phyloP scores from a whole-genome alignment of 1,140 invertebrate species.

The Drosophila rhopaloa region DNA sequence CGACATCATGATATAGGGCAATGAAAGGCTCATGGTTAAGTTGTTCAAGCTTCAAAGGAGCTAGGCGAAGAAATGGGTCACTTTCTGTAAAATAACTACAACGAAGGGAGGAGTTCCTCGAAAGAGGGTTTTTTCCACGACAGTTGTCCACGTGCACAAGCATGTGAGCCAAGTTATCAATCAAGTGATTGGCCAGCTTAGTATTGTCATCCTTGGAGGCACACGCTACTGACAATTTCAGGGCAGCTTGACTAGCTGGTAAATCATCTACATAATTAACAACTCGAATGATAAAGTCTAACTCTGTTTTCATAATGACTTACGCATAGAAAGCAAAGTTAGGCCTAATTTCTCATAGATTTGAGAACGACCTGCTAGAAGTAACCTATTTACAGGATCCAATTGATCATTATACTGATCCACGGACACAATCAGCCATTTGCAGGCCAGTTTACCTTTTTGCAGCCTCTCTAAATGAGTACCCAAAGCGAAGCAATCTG shows the following conservation, averaged over 20 bases:
- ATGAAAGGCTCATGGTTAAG: constrained; percentile 93
- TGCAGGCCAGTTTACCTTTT: not conserved
- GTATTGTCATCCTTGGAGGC: constrained; percentile 3
- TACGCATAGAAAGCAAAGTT: constrained; percentile 7
- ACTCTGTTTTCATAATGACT: not conserved
- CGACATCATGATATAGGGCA: constrained; percentile 94
- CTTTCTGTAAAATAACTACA: constrained; percentile 91
- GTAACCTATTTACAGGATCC: constrained; percentile 23
- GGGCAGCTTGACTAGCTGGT: not conserved
- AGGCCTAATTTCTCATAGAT: constrained; percentile 30
- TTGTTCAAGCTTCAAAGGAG: constrained; percentile 96
- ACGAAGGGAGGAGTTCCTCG: constrained; percentile 85
- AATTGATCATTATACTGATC: constrained; percentile 20
- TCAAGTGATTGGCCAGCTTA: constrained; percentile 3
- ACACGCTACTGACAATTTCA: not conserved
- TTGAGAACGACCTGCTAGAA: constrained; percentile 15
- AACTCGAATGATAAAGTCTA: not conserved
- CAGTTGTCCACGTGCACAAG: constrained; percentile 26
- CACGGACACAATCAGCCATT: constrained; percentile 43
- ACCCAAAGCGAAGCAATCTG: constrained; percentile 47
- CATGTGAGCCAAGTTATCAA: constrained; percentile 6
- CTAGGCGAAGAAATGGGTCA: constrained; percentile 91
- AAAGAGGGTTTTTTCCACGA: constrained; percentile 12
- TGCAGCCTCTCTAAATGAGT: constrained; percentile 4
- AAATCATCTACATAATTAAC: constrained; percentile 3